A percentile compares a stretch with the other conserved stretches of the same genome.
phyloP scores from a whole-genome alignment of 2,888 invertebrate genomes.

The Brachyptera putata region DNA sequence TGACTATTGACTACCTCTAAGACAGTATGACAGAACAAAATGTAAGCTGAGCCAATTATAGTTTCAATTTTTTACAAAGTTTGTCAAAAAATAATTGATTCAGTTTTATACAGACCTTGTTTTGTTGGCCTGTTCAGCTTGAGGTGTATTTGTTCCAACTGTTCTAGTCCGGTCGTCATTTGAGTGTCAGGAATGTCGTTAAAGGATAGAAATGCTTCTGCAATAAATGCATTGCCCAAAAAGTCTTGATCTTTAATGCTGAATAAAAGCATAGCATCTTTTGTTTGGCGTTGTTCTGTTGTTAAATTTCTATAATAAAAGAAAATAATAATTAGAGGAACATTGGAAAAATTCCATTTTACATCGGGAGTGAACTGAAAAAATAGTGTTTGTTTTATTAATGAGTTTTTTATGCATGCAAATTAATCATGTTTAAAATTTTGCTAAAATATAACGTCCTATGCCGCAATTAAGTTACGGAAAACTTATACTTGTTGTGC shows the following conservation, averaged over 20 bases:
- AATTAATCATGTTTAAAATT: no score
- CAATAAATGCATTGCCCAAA: constrained; percentile 90
- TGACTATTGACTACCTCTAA: no score
- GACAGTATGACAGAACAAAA: no score
- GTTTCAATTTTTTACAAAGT: not conserved
- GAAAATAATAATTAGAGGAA: constrained; percentile 32
- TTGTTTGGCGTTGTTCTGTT: constrained; percentile 62
- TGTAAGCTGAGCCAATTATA: not conserved
- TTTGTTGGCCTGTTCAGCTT: constrained; percentile 65
- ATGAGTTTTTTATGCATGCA: no score
- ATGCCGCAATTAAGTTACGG: no score
- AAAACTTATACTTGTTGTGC: no score
- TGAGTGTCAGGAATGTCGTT: constrained; percentile 64
- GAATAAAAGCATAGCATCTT: constrained; percentile 75
- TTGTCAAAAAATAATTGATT: not conserved
- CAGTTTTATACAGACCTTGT: constrained; percentile 50
- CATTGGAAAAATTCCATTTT: not conserved
- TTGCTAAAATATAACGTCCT: no score
- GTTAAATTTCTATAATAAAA: constrained; percentile 53
- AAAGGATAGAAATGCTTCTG: constrained; percentile 87
- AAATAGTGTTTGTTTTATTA: no score
- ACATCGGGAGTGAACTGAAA: not conserved
- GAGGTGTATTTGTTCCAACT: constrained; percentile 68
- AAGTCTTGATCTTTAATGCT: constrained; percentile 96
- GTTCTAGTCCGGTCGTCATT: constrained; percentile 51